A percentile compares a stretch with the other conserved stretches of the same genome.
Conservation (phyloP, 2,888 invertebrate species). For the Lepetodrilus schrolli region DNA sequence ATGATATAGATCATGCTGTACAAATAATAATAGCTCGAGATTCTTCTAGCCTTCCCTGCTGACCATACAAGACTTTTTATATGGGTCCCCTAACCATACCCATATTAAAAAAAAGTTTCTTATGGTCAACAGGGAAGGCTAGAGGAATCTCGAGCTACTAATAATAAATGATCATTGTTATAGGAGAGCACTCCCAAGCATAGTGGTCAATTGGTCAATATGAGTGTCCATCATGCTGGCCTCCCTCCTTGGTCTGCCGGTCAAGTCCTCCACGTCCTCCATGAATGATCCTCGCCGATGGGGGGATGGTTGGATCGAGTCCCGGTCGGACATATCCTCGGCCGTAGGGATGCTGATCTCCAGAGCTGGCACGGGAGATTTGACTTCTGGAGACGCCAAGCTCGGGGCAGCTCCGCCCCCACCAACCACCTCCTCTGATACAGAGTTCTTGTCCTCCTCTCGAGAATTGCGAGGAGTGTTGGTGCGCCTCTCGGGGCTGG, state of each 20-base stretch:
- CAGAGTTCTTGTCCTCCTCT: constrained; percentile 4
- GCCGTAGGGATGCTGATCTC: constrained; percentile 67
- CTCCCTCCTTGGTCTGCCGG: constrained; percentile 41
- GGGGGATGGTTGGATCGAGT: constrained; percentile 37
- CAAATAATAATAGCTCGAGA: no score
- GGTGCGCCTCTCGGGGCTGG: constrained; percentile 45
- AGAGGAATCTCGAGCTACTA: no score
- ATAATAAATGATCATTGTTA: neutral
- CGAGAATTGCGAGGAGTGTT: constrained; percentile 14
- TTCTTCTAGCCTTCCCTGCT: no score
- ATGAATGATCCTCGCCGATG: neutral
- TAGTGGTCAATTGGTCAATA: constrained; percentile 57
- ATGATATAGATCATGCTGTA: no score
- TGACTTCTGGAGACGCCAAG: constrained; percentile 32
- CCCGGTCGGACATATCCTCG: constrained; percentile 57
- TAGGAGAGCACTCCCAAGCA: constrained; percentile 44
- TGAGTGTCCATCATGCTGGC: constrained; percentile 47
- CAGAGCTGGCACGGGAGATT: constrained; percentile 40
- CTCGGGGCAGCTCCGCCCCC: constrained; percentile 29
- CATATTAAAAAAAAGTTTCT: no score
- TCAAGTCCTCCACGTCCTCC: constrained; percentile 34
- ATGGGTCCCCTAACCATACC: no score
- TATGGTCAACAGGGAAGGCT: no score
- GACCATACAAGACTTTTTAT: no score
- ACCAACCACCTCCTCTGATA: neutral